Conservation (phyloP, 2,113 vertebrate genomes). For the Perca schrenkii region DNA sequence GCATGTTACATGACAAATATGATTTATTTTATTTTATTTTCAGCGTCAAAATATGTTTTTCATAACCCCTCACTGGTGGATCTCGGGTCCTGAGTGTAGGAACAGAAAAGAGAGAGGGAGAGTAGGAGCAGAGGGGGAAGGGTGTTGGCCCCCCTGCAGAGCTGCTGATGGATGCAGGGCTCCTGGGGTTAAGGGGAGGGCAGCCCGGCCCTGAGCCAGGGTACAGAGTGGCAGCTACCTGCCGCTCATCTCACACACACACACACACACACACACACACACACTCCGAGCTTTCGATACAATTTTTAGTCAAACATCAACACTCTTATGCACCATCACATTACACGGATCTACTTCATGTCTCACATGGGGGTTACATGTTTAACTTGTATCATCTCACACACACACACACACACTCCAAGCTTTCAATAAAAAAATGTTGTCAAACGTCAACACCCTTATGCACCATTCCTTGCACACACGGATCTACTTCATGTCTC, state of each 20-base stretch:
- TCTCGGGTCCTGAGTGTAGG: constrained; percentile 11
- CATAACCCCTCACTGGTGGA: neutral
- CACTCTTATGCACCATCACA: neutral
- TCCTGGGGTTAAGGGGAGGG: constrained; percentile 77
- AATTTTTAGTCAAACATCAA: constrained; percentile 6
- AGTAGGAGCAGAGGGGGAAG: constrained; percentile 39
- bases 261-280: constrained; percentile 27
- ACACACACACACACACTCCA: neutral
- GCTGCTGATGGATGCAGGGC: constrained; percentile 78
- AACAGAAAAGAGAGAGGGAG: constrained; percentile 14
- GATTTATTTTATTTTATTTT: neutral
- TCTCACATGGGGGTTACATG: neutral
- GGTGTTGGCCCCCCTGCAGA: constrained; percentile 58
- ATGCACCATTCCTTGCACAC: neutral
- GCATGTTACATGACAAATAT: neutral
- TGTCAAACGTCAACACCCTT: neutral
- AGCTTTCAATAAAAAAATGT: constrained; percentile 1
- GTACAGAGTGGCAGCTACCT: constrained; percentile 70
- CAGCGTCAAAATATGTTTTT: neutral
- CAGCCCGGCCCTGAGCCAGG: constrained; percentile 55
- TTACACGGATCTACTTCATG: neutral
- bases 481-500: constrained; percentile 2
- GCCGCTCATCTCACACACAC: constrained; percentile 51
- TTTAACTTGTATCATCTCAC: neutral
- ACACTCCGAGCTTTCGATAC: neutral